A percentile compares a stretch with the other conserved stretches of the same genome.
Conservation (phyloP, 2,797 vertebrate species). For the Chaetodon trifasciatus region DNA sequence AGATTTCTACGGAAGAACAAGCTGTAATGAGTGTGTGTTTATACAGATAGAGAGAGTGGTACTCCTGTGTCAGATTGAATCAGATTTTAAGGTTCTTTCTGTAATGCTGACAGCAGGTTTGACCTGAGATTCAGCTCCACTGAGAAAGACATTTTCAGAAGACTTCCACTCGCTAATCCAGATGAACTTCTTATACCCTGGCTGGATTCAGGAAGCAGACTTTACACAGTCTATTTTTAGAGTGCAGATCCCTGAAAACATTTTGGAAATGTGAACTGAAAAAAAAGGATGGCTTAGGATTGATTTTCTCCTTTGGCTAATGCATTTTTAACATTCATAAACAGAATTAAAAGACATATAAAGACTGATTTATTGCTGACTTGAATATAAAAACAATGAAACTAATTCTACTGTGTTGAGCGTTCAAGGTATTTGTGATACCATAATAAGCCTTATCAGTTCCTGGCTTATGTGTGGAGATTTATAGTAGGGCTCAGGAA, state of each 20-base stretch:
- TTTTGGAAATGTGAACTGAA: conserved; percentile 67
- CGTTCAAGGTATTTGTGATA: conserved; percentile 17
- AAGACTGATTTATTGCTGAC: background rate
- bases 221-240: conserved; percentile 80
- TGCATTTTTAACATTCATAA: background rate
- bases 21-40: conserved; percentile 38
- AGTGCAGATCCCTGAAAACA: conserved; percentile 67
- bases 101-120: conserved; percentile 15
- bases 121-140: conserved; percentile 48
- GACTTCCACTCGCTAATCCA: conserved; percentile 69
- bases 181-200: conserved; percentile 57
- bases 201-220: conserved; percentile 67
- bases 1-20: conserved; percentile 76
- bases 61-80: background rate
- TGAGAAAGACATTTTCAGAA: conserved; percentile 58
- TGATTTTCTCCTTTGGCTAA: conserved; percentile 32
- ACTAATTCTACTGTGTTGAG: conserved; percentile 15
- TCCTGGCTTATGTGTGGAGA: conserved; percentile 37
- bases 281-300: conserved; percentile 30
- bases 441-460: conserved; percentile 36
- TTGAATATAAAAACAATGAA: conserved; percentile 11
- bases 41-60: too few species aligned
- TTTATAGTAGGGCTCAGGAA: conserved; percentile 61
- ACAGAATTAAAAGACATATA: conserved; percentile 5
- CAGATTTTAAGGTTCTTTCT: background rate